Base-by-base conservation (phyloP, 2,797 vertebrate species). In the Danio choprae region DNA sequence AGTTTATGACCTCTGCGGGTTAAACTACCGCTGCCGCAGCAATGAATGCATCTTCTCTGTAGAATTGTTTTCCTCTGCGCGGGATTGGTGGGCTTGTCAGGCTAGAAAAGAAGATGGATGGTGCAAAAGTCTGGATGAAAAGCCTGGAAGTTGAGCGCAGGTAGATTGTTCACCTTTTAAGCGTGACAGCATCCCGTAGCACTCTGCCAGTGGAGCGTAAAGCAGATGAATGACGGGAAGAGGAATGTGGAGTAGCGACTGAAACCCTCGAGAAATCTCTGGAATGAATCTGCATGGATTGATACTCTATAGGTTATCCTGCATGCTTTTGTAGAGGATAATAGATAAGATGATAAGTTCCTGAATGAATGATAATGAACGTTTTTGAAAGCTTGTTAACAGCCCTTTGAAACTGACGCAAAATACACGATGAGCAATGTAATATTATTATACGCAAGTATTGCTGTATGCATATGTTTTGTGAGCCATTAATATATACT, bases 71-170 rank as follows among this genome's bases (percentile, higher is more conserved):
- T 7, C n/a, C 55, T 55, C 41, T 20, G 38, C 29, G 8, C 59
- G 36, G 18, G 43, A 22, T 50, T 78, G 43, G 6, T 56, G 75
- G 75, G 48, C 53, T 59, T 68, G 53, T 58, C 75, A 59, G 18
- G 4, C 41, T 29, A 29, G 15, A 79, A 63, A n/a, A 70, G 76
- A 79, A 51, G 77, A 79, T 44, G 55, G 46, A 79, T 79, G 77
- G 46, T 29, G 48, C 46, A 22, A 43, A 60, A 29, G 48, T 71
- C 67, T 22, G 22, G 65, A 70, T 22, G 12, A 78, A 78, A 70
- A 70, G 64, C 43, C 16, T 0, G 56, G 56, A 79, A 51, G 77
- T 43, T 70, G n/a, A 78, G 40, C 29, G 13, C 7, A 10, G 53
- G 41, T 46, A 58, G 51, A 68, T 44, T 68, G 62, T 77, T 50